These are phyloP conservation scores for Semicossyphus pulcher DNA, from an alignment of 2,113 vertebrate genomes.

Conservation along the genomic window DNA sequence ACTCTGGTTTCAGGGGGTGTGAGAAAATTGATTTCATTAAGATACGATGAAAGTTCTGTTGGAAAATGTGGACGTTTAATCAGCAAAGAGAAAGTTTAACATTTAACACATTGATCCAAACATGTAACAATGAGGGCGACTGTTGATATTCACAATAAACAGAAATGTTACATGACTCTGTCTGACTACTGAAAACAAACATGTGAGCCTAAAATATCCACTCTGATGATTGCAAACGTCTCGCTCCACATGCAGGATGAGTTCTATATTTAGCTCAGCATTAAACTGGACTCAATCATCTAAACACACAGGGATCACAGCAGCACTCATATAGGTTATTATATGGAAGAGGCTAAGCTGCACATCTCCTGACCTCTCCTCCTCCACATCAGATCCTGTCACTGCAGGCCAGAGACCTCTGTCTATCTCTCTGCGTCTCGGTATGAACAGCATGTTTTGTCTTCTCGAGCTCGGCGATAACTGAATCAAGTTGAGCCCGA, in stretches of 20 bases:
- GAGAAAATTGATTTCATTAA: conserved; percentile 1
- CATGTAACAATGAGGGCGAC: no score
- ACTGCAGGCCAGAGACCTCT: neutral
- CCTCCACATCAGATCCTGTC: neutral
- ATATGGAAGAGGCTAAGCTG: conserved; percentile 10
- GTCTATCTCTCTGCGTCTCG: no score
- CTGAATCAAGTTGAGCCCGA: no score
- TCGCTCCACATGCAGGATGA: neutral
- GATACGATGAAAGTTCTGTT: no score
- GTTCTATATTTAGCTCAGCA: conserved; percentile 17
- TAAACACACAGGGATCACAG: conserved; percentile 22
- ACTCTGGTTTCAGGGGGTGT: neutral
- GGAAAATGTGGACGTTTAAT: no score
- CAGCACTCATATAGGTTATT: conserved; percentile 6
- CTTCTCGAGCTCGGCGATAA: no score
- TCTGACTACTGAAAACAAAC: conserved; percentile 4
- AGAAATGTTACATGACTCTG: neutral
- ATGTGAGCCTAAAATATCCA: neutral
- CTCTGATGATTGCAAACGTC: neutral
- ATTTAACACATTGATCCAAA: no score
- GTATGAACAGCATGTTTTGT: no score
- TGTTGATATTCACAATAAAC: no score
- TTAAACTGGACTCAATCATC: conserved; percentile 34
- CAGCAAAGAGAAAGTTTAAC: no score
- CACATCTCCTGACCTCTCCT: neutral